A percentile compares a stretch with the other conserved stretches of the same genome.
Conservation (phyloP, 2,888 invertebrate genomes). For the Maniola hyperantus region DNA sequence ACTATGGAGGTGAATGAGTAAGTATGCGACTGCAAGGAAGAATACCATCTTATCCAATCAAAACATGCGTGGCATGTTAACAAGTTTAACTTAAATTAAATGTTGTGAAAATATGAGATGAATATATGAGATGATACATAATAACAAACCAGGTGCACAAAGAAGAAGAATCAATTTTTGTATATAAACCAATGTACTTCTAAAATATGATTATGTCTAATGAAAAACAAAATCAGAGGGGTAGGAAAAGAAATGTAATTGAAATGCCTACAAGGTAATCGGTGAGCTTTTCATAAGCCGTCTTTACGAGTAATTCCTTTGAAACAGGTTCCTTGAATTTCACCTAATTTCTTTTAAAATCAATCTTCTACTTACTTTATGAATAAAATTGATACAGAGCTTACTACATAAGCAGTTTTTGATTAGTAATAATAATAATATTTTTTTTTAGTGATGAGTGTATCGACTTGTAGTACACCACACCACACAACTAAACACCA, state of each 20-base stretch:
- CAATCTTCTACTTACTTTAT: neutral
- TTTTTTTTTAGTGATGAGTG: too few species aligned
- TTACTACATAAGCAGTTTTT: neutral
- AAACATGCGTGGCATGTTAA: too few species aligned
- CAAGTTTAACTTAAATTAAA: too few species aligned
- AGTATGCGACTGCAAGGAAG: too few species aligned
- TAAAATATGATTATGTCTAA: neutral
- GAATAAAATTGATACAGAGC: neutral
- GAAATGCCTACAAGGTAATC: neutral
- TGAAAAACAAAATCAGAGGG: neutral
- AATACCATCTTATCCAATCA: too few species aligned
- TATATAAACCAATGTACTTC: neutral
- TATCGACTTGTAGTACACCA: too few species aligned
- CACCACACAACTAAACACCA: too few species aligned
- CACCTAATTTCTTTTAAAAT: constrained; percentile 1
- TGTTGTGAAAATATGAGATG: too few species aligned
- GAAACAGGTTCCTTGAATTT: neutral
- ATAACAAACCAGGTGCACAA: neutral
- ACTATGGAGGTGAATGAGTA: too few species aligned
- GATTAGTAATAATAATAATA: too few species aligned
- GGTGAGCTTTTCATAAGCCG: constrained; percentile 5
- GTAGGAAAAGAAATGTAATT: neutral
- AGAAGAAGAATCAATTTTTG: neutral
- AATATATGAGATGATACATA: too few species aligned
- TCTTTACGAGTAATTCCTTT: neutral